phyloP scores from a whole-genome alignment of 1,140 invertebrate species.

The Drosophila burlai region DNA sequence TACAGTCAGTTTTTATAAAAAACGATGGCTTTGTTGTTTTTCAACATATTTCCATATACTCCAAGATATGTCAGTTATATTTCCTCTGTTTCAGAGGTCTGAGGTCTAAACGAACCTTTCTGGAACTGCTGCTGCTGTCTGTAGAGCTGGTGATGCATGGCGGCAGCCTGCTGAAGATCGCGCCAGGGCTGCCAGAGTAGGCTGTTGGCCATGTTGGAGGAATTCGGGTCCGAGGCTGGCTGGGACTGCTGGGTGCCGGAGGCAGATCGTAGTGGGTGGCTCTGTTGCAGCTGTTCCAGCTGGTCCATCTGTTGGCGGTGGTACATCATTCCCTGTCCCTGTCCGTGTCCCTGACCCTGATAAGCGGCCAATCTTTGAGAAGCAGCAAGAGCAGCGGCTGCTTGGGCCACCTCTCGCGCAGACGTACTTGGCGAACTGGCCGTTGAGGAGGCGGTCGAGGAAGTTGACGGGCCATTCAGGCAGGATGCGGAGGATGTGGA shows the following conservation, averaged over 20 bases:
- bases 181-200: conserved; percentile 81
- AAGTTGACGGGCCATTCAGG: conserved; percentile 25
- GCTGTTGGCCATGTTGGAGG: conserved; percentile 77
- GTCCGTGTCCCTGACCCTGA: conserved; percentile 18
- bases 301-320: conserved; percentile 37
- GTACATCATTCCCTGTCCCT: conserved; percentile 31
- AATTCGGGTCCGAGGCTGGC: conserved; percentile 43
- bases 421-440: conserved; percentile 60
- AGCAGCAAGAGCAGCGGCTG: conserved; percentile 54
- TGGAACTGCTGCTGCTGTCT: conserved; percentile 73
- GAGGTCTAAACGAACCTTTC: conserved; percentile 69
- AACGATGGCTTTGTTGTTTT: too few species aligned
- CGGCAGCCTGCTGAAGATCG: conserved; percentile 77
- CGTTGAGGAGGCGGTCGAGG: conserved; percentile 62
- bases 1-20: too few species aligned
- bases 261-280: conserved; percentile 29
- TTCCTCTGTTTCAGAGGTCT: neutral
- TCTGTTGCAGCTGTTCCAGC: conserved; percentile 37
- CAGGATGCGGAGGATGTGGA: conserved; percentile 38
- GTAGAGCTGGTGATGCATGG: conserved; percentile 79
- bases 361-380: conserved; percentile 50
- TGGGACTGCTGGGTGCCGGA: conserved; percentile 45
- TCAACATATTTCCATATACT: too few species aligned
- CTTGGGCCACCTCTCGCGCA: conserved; percentile 28
- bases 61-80: neutral